Evolutionary conservation across 92 coral and sea anemone species (phyloP).

Genomic region (Hydrozoanthus gracilis): DNA sequence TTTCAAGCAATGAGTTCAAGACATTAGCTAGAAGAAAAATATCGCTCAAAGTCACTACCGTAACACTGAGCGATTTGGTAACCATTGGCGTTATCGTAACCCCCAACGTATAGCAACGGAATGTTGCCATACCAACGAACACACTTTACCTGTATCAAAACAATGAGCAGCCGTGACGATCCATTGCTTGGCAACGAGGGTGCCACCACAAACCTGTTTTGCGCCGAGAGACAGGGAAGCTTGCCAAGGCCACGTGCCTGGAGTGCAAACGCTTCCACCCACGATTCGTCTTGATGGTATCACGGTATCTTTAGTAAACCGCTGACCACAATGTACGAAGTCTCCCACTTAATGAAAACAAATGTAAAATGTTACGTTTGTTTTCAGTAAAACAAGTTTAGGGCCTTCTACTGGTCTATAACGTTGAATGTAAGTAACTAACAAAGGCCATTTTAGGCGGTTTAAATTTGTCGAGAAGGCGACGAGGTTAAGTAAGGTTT

Average conservation of each 20-base stretch:
- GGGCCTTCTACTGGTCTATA: too few species aligned
- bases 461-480: too few species aligned
- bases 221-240: not conserved
- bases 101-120: too few species aligned
- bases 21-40: too few species aligned
- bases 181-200: conserved; percentile 14
- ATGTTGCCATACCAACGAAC: too few species aligned
- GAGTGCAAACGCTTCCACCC: conserved; percentile 20
- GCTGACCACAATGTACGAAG: conserved; percentile 25
- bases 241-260: conserved; percentile 41
- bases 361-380: not conserved
- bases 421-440: too few species aligned
- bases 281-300: conserved; percentile 19
- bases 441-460: too few species aligned
- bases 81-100: too few species aligned
- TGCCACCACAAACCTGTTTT: conserved; percentile 15
- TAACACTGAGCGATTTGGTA: too few species aligned
- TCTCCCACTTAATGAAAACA: not conserved
- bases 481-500: too few species aligned
- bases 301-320: not conserved
- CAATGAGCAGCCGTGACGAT: conserved; percentile 42
- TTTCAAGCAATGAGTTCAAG: not conserved
- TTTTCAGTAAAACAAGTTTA: not conserved
- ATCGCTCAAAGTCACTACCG: too few species aligned
- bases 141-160: conserved; percentile 32